A percentile compares a stretch with the other conserved stretches of the same genome.
Evolutionary conservation across 2,797 vertebrate species (phyloP).

Genomic region (Parotocinclus haroldoi): DNA sequence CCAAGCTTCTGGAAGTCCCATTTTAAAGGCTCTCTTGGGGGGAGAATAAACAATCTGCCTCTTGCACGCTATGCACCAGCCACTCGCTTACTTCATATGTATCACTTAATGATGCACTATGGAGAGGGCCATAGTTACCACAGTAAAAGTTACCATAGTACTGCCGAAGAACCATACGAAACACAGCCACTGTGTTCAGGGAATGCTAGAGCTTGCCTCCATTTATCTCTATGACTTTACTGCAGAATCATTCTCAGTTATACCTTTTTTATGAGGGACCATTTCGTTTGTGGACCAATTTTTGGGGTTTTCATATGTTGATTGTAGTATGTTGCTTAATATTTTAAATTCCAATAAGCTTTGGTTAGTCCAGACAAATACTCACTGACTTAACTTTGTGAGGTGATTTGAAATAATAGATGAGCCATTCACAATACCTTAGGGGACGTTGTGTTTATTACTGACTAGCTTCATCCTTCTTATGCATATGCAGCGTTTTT

Average conservation of each 20-base stretch:
- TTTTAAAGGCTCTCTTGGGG: conserved; percentile 37
- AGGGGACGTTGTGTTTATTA: neutral
- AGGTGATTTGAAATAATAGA: no score
- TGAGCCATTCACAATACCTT: neutral
- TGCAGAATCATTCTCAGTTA: neutral
- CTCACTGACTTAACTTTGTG: no score
- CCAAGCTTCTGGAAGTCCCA: conserved; percentile 19
- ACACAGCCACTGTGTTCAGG: conserved; percentile 9
- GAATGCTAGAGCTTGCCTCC: conserved; percentile 1
- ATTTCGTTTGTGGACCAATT: neutral
- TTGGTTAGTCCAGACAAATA: no score
- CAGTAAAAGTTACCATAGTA: conserved; percentile 61
- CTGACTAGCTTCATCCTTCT: neutral
- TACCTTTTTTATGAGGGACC: neutral
- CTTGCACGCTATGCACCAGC: conserved; percentile 45
- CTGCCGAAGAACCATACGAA: conserved; percentile 13
- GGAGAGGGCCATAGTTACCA: conserved; percentile 55
- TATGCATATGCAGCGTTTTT: neutral
- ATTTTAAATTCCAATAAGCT: no score
- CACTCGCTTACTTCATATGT: conserved; percentile 32
- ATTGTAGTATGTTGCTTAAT: no score
- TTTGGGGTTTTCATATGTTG: no score
- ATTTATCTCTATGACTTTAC: conserved; percentile 8
- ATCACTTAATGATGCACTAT: conserved; percentile 35
- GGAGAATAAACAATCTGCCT: conserved; percentile 35